phyloP scores from a whole-genome alignment of 2,797 vertebrate species.

The Typhlichthys eigenmanni region DNA sequence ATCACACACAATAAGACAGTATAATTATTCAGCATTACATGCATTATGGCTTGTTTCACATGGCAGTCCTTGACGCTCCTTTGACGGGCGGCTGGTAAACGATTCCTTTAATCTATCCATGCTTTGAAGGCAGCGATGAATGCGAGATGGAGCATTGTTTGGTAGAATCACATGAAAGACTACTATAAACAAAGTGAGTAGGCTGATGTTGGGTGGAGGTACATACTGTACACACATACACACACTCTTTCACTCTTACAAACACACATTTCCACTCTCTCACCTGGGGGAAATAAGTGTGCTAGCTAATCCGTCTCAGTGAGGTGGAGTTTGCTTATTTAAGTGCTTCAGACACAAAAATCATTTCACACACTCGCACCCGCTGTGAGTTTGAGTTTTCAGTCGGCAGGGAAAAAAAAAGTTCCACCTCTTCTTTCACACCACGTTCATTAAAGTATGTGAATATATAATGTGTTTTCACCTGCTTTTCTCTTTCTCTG shows the following conservation, averaged over 20 bases:
- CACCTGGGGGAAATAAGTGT: slow-evolving; percentile 33
- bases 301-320: slow-evolving; percentile 51
- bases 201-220: slow-evolving; percentile 29
- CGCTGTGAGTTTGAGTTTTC: slow-evolving; percentile 50
- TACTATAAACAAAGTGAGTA: slow-evolving; percentile 38
- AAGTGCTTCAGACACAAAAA: slow-evolving; percentile 60
- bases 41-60: slow-evolving; percentile 27
- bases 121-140: slow-evolving; percentile 35
- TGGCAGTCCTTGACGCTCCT: slow-evolving; percentile 33
- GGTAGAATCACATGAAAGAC: slow-evolving; percentile 41
- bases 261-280: slow-evolving; percentile 6
- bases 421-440: slow-evolving; percentile 45
- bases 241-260: slow-evolving; percentile 14
- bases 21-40: slow-evolving; percentile 26
- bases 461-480: slow-evolving; percentile 55
- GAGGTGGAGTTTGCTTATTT: slow-evolving; percentile 55
- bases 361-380: slow-evolving; percentile 58
- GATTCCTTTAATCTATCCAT: slow-evolving; percentile 12
- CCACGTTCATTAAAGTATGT: slow-evolving; percentile 50
- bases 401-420: slow-evolving; percentile 41
- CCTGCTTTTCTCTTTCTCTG: slow-evolving; percentile 40
- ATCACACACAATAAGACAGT: neutral
- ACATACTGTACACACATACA: neutral
- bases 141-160: slow-evolving; percentile 28
- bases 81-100: slow-evolving; percentile 39